Conservation (phyloP, 2,888 invertebrate genomes). For the Mantis religiosa region DNA sequence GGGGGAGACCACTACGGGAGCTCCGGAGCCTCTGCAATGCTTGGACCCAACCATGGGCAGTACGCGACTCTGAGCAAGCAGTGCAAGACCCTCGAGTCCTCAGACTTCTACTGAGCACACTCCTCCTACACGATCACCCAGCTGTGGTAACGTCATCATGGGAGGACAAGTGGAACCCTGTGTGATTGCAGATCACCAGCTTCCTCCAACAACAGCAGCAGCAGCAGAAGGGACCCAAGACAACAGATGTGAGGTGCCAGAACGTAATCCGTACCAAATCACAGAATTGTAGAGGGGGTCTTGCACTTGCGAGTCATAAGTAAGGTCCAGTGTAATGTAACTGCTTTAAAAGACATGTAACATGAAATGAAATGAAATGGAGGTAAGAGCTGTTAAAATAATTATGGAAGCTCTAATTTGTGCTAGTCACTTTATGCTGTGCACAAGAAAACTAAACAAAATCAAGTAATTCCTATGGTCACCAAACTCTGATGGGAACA, state of each 20-base stretch:
- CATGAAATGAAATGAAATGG: background rate
- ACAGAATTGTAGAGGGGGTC: conserved; percentile 6
- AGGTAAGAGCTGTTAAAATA: background rate
- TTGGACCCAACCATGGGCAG: conserved; percentile 73
- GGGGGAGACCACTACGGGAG: conserved; percentile 32
- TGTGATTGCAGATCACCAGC: background rate
- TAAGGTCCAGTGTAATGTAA: background rate
- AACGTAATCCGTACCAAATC: background rate
- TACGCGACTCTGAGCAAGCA: conserved; percentile 94
- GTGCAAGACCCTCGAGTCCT: conserved; percentile 91
- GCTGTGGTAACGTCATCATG: background rate
- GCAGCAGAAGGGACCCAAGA: background rate
- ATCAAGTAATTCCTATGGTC: background rate
- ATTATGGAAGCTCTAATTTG: background rate
- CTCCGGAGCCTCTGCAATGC: conserved; percentile 36
- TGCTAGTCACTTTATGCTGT: background rate
- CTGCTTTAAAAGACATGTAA: background rate
- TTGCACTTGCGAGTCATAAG: background rate
- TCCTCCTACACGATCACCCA: conserved; percentile 3
- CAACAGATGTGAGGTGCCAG: background rate
- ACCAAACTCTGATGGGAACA: background rate
- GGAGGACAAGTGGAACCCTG: background rate
- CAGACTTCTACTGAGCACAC: conserved; percentile 87
- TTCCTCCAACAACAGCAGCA: background rate
- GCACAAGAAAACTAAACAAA: background rate